phyloP scores from a whole-genome alignment of 2,797 vertebrate genomes.

The Coregonus sp. region DNA sequence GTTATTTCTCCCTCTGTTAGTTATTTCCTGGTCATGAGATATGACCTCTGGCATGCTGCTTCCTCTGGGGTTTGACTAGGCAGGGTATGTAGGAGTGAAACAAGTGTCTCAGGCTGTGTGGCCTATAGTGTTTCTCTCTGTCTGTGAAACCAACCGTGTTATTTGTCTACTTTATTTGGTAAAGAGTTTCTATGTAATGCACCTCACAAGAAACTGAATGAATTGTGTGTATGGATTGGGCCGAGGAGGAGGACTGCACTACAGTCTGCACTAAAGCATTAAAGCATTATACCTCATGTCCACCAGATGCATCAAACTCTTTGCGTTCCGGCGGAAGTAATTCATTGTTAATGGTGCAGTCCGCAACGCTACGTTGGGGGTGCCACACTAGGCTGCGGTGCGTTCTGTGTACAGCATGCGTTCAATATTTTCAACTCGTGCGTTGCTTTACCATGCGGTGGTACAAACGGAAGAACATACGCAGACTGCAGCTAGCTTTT shows the following conservation, averaged over 20 bases:
- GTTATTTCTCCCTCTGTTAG: conserved; percentile 62
- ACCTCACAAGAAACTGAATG: background rate
- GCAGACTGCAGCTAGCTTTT: no score
- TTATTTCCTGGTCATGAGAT: conserved; percentile 61
- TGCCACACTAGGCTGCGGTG: no score
- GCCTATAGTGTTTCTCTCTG: conserved; percentile 27
- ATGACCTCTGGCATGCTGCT: conserved; percentile 52
- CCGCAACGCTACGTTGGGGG: no score
- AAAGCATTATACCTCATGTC: background rate
- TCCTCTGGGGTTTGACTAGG: conserved; percentile 34
- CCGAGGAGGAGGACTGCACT: background rate
- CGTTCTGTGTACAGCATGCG: no score
- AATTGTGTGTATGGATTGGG: background rate
- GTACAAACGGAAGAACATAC: no score
- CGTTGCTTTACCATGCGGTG: no score
- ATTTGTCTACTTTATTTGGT: no score
- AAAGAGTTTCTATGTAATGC: background rate
- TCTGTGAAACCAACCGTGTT: conserved; percentile 22
- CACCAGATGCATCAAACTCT: no score
- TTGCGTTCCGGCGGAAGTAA: no score
- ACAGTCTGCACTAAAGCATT: background rate
- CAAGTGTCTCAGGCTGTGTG: conserved; percentile 32
- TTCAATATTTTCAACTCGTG: no score
- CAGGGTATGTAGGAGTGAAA: conserved; percentile 22
- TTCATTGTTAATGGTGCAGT: no score